These are phyloP conservation scores for Caenorhabditis panamensis DNA, from an alignment of 2,888 invertebrate species.

Conservation along the genomic window DNA sequence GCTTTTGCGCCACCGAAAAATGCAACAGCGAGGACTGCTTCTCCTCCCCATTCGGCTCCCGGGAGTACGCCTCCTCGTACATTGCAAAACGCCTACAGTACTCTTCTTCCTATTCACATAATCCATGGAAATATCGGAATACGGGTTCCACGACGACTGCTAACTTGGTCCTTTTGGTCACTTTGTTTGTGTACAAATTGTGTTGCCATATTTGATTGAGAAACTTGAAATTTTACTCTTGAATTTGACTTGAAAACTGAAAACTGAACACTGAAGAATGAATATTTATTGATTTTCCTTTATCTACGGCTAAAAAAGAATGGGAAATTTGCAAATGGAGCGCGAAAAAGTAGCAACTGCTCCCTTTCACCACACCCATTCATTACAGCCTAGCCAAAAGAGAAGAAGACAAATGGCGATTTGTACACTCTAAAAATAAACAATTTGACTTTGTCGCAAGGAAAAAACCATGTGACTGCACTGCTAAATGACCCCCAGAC, in stretches of 20 bases:
- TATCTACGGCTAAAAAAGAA: too few species aligned
- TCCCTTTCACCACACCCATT: background rate
- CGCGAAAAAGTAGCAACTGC: slow-evolving; percentile 1
- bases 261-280: too few species aligned
- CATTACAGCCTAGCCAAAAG: background rate
- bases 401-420: background rate
- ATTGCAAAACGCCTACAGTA: slow-evolving; percentile 69
- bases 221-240: too few species aligned
- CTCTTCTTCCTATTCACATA: slow-evolving; percentile 62
- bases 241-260: too few species aligned
- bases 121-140: slow-evolving; percentile 66
- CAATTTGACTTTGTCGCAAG: background rate
- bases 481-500: background rate
- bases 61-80: slow-evolving; percentile 65
- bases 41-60: slow-evolving; percentile 64
- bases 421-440: background rate
- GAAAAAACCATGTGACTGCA: background rate
- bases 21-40: slow-evolving; percentile 73
- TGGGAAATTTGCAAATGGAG: background rate
- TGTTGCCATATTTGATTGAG: too few species aligned
- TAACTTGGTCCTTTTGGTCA: background rate
- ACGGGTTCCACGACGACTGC: slow-evolving; percentile 37
- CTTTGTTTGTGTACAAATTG: slow-evolving; percentile 16
- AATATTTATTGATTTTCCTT: too few species aligned
- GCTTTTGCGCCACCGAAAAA: slow-evolving; percentile 77